Evolutionary conservation across 1,140 invertebrate species (phyloP), one percentile per base, ranked within the genome.

Genomic region (Spodoptera frugiperda): DNA sequence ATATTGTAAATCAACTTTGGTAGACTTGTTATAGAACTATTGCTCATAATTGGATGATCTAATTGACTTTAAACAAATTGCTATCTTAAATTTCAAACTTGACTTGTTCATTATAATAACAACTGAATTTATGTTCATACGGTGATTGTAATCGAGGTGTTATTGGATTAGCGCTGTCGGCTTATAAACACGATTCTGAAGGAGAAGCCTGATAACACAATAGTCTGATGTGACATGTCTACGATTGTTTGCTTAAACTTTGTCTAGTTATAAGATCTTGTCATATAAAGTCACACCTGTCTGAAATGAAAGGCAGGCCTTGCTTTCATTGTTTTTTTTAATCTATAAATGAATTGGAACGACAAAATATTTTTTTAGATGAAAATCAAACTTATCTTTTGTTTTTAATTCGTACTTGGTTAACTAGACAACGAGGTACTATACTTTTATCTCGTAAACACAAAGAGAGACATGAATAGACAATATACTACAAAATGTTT

Each of bases 21-120:
- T 2, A 8, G 19, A 65, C 17, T 65, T 48, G 30, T 61, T 48
- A 12, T 8, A 48, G 44, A 65, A 49, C 39, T 65, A 46, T 12
- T 65, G 33, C 15, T 61, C 57, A 17, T 44, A 12, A 44, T 61
- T 61, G 57, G 33, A 61, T 44, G 33, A 61, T 33, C n/a, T 61
- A 61, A 61, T 61, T 30, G 33, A 61, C 33, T 61, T 61, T 44
- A 61, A 61, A 61, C 57, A 61, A 61, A 61, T 61, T 61, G 30
- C n/a, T 17, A 61, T 30, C 57, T 61, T 61, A 10, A 61, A 61
- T 61, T 61, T 39, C 6, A n/a, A 17, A 61, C 57, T 61, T 61
- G 57, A 44, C 57, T 61, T 61, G 57, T 61, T 61, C 39, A 61
- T 61, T 30, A 39, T 39, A 61, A 61, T 15, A 61, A 61, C 44